A percentile compares a stretch with the other conserved stretches of the same genome.
Evolutionary conservation across 2,888 invertebrate species (phyloP).

Genomic region (Volucella bombylans): DNA sequence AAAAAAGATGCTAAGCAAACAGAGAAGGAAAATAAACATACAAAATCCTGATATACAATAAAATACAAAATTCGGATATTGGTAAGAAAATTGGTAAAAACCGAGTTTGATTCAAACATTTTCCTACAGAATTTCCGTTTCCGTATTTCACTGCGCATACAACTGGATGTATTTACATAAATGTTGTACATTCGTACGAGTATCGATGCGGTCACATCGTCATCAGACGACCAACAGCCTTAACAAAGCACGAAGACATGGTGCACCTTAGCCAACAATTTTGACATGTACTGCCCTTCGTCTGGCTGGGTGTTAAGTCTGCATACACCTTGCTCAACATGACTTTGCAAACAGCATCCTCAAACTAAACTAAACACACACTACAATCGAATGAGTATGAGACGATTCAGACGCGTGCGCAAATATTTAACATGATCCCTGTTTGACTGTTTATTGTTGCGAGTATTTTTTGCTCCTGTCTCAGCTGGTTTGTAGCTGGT

Average conservation of each 20-base stretch:
- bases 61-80: too few species aligned
- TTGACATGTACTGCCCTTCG: slow-evolving; percentile 34
- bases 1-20: too few species aligned
- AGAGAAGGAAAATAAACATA: too few species aligned
- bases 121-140: too few species aligned
- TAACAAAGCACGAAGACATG: slow-evolving; percentile 26
- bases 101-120: too few species aligned
- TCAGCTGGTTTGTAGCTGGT: slow-evolving; percentile 41
- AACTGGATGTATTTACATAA: too few species aligned
- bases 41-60: too few species aligned
- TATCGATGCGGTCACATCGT: slow-evolving; percentile 11
- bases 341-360: slow-evolving; percentile 55
- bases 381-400: slow-evolving; percentile 43
- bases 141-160: too few species aligned
- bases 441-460: slow-evolving; percentile 40
- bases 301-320: slow-evolving; percentile 46
- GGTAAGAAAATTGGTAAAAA: too few species aligned
- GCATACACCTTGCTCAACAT: slow-evolving; percentile 69
- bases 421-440: slow-evolving; percentile 71
- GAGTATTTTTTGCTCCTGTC: slow-evolving; percentile 23
- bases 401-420: slow-evolving; percentile 68
- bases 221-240: slow-evolving; percentile 47
- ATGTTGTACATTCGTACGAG: too few species aligned
- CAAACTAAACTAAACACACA: slow-evolving; percentile 41
- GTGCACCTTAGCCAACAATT: slow-evolving; percentile 61